Base-by-base conservation (phyloP, 35 echinoderm and acorn worm genomes). In the Ophiothrix spiculata region DNA sequence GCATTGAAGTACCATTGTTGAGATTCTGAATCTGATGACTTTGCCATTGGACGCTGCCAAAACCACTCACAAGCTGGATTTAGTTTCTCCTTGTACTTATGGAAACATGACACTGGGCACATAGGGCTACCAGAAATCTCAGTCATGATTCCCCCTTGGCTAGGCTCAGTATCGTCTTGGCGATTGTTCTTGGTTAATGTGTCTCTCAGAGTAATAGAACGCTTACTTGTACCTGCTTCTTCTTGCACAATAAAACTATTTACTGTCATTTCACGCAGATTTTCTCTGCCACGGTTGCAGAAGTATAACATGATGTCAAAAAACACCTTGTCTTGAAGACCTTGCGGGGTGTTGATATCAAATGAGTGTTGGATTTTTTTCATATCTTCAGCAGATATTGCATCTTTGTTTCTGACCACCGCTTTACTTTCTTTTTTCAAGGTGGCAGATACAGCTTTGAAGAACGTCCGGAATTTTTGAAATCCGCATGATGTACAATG, bases 41-140 rank as follows among this genome's bases (percentile, higher is more conserved):
- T 74, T 13, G 17, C 21, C 73, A 81, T 91, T 33, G 90, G 90
- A 28, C 84, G 90, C 39, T 91, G 90, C 83, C 84, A 91, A 28
- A 86, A 69, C 29, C 23, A 29, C 23, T 85, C 33, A 41, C 75
- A 85, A 12, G 41, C 21, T 11, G 74, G 73, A 56, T 85, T 86
- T 33, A 91, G 82, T 31, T 34, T 39, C 38, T 81, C 38, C 33
- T 40, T 83, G 64, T 77, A 91, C 21, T 36, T 0, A 1, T 19
- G n/a, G 39, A 86, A 85, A 8, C 75, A 85, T 60, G 33, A 2
- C 0, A 91, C 82, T 3, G 89, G 82, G 75, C 82, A 91, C 31
- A 31, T 11, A 80, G 82, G 35, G 33, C 33, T 74, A 23, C 75
- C 75, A 1, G 63, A 1, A 0, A 25, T 86, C 31, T 86, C 89